A percentile compares a stretch with the other conserved stretches of the same genome.
Conservation (phyloP, 2,797 vertebrate species). For the Lophotriccus pileatus region DNA sequence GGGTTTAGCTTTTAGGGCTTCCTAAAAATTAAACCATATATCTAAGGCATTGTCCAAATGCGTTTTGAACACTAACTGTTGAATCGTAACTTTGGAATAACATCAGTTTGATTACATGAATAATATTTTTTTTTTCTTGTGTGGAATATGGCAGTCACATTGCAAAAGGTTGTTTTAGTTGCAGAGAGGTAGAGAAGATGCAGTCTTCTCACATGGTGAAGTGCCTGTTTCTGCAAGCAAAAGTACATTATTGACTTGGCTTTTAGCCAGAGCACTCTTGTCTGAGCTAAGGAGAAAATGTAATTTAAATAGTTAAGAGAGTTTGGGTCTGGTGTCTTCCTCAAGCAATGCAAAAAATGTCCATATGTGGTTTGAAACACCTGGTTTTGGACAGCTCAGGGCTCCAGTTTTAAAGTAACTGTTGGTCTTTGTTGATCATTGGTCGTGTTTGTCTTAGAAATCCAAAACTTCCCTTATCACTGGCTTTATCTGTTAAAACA, state of each 20-base stretch:
- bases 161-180: not conserved
- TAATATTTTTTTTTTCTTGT: not conserved
- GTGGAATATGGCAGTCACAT: not conserved
- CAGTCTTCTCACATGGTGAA: not conserved
- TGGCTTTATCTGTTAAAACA: constrained; percentile 80
- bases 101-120: not conserved
- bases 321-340: not conserved
- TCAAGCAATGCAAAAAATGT: not conserved
- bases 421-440: constrained; percentile 23
- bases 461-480: constrained; percentile 69
- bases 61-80: not conserved
- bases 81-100: not conserved
- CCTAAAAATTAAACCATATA: not conserved
- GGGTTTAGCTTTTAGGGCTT: not conserved
- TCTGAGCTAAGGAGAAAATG: not conserved
- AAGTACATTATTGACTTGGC: not conserved
- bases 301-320: not conserved
- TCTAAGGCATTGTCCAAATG: not conserved
- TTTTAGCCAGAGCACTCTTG: not conserved
- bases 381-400: not conserved
- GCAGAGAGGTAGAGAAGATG: not conserved
- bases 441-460: constrained; percentile 63
- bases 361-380: not conserved
- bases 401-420: not conserved
- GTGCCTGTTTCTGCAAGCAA: not conserved